phyloP scores from a whole-genome alignment of 2,113 vertebrate species.

The Platichthys stellatus region DNA sequence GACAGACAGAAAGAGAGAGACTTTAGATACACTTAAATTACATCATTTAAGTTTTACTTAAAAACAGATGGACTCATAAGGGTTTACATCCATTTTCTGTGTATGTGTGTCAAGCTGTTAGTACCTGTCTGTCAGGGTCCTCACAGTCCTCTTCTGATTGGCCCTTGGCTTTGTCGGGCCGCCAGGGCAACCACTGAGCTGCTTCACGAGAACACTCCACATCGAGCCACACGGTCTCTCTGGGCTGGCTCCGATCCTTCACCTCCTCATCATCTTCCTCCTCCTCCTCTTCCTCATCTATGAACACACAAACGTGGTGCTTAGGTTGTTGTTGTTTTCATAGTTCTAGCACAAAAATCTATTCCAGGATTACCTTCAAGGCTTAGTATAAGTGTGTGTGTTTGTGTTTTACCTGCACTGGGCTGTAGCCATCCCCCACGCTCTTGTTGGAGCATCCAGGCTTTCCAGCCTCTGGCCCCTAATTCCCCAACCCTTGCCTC shows the following conservation, averaged over 20 bases:
- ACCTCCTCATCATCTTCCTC: slow-evolving; percentile 90
- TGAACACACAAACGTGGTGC: slow-evolving; percentile 3
- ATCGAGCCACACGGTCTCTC: slow-evolving; percentile 88
- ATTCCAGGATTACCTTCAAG: not conserved
- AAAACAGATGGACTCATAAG: too few species aligned
- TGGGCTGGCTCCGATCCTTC: slow-evolving; percentile 87
- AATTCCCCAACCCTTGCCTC: slow-evolving; percentile 92
- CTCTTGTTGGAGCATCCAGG: slow-evolving; percentile 97
- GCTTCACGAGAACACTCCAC: slow-evolving; percentile 89
- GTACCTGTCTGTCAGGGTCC: slow-evolving; percentile 96
- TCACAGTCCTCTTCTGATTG: slow-evolving; percentile 95
- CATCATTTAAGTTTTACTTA: not conserved
- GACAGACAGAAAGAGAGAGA: not conserved
- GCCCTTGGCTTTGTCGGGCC: slow-evolving; percentile 90
- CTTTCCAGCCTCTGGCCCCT: slow-evolving; percentile 92
- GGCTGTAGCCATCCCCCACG: slow-evolving; percentile 93
- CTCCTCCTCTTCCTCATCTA: slow-evolving; percentile 87
- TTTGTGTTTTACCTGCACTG: slow-evolving; percentile 79
- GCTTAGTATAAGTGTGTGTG: not conserved
- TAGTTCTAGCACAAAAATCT: not conserved
- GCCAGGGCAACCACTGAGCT: slow-evolving; percentile 94
- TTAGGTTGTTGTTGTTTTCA: not conserved
- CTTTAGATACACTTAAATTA: not conserved
- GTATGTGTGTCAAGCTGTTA: not conserved
- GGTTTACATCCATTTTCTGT: not conserved